phyloP scores from a whole-genome alignment of 2,113 vertebrate species.

The Colinus virginianus region DNA sequence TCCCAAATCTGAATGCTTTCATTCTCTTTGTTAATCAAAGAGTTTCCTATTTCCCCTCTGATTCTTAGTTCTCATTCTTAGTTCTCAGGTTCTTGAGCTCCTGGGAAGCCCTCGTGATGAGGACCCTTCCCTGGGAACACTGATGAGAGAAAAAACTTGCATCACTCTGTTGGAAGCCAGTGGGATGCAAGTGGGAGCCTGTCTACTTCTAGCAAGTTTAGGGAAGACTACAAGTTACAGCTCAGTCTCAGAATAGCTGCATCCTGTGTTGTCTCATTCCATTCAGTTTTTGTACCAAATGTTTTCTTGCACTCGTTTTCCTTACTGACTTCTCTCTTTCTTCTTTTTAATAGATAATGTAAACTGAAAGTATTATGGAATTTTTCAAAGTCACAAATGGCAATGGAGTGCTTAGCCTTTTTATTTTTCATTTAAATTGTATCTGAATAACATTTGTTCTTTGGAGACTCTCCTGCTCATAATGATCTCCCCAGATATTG shows the following conservation, averaged over 20 bases:
- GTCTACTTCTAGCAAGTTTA: not conserved
- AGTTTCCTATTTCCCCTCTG: not conserved
- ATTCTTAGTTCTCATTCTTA: not conserved
- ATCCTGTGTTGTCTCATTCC: not conserved
- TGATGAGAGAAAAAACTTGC: not conserved
- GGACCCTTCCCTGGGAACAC: not conserved
- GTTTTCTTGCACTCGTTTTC: not conserved
- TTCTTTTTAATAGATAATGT: not conserved
- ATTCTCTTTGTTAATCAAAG: not conserved
- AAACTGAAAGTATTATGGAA: not conserved
- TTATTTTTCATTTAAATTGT: not conserved
- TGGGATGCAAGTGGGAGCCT: not conserved
- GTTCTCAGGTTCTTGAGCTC: not conserved
- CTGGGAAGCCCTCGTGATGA: not conserved
- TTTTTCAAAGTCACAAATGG: not conserved
- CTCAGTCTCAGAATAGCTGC: not conserved
- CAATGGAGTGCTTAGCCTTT: not conserved
- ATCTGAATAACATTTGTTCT: not conserved
- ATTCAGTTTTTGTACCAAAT: not conserved
- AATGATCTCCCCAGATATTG: not conserved
- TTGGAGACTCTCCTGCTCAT: not conserved
- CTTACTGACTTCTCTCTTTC: not conserved
- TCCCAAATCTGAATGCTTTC: not conserved
- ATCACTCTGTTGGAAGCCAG: not conserved
- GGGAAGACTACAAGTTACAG: not conserved